Evolutionary conservation across 1,140 invertebrate genomes (phyloP).

Genomic region (Battus philenor): DNA sequence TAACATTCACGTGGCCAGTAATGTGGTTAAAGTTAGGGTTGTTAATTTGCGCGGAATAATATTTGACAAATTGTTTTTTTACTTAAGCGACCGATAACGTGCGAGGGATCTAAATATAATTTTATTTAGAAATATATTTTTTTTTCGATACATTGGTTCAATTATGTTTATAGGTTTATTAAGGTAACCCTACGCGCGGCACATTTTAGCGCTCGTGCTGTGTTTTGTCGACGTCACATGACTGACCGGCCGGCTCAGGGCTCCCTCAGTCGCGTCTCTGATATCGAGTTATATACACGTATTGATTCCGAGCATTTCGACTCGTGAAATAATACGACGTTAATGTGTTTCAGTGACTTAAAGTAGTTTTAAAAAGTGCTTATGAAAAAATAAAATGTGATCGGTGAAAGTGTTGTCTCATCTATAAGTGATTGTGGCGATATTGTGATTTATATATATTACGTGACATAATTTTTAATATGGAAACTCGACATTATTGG

Average conservation of each 20-base stretch:
- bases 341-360: slow-evolving; percentile 1
- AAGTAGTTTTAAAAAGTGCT: slow-evolving; percentile 20
- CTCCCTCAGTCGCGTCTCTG: slow-evolving; percentile 11
- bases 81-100: no score
- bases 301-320: slow-evolving; percentile 22
- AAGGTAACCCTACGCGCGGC: slow-evolving; percentile 21
- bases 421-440: slow-evolving; percentile 34
- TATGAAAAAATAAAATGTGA: slow-evolving; percentile 33
- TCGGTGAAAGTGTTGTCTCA: slow-evolving; percentile 18
- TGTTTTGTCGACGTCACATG: slow-evolving; percentile 63
- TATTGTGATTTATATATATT: slow-evolving; percentile 36
- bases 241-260: slow-evolving; percentile 41
- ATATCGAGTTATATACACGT: no score
- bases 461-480: slow-evolving; percentile 41
- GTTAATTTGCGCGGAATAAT: no score
- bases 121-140: no score
- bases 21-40: no score
- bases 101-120: no score
- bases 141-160: no score
- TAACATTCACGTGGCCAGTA: no score
- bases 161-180: no score
- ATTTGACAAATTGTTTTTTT: no score
- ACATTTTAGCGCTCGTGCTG: slow-evolving; percentile 45
- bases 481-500: slow-evolving; percentile 67
- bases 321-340: slow-evolving; percentile 27